Conservation (phyloP, 1,140 invertebrate genomes). For the Harlomillsia oculata region DNA sequence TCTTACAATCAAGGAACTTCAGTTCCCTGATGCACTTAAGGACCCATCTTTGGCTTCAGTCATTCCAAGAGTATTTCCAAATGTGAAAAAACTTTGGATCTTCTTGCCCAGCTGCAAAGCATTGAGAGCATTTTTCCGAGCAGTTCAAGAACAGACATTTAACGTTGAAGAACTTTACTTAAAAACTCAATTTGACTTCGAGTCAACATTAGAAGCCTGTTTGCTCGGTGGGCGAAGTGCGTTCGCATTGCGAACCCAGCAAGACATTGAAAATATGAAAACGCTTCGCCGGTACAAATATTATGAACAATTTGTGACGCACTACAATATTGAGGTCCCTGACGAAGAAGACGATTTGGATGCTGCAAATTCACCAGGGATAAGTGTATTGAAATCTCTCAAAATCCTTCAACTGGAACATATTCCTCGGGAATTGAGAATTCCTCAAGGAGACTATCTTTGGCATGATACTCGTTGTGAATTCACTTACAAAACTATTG, state of each 20-base stretch:
- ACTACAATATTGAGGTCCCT: slow-evolving; percentile 28
- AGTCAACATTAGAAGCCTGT: slow-evolving; percentile 20
- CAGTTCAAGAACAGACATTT: slow-evolving; percentile 2
- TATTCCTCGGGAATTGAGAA: slow-evolving; percentile 20
- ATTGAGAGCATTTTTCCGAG: slow-evolving; percentile 20
- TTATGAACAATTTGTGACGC: slow-evolving; percentile 21
- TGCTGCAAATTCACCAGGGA: slow-evolving; percentile 8
- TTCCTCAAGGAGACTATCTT: slow-evolving; percentile 18
- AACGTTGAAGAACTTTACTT: slow-evolving; percentile 18
- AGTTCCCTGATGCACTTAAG: slow-evolving; percentile 24
- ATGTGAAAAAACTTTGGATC: slow-evolving; percentile 15
- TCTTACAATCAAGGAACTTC: slow-evolving; percentile 10
- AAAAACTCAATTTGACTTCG: slow-evolving; percentile 31
- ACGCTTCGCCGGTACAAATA: slow-evolving; percentile 15
- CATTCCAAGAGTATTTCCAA: slow-evolving; percentile 17
- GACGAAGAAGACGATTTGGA: slow-evolving; percentile 7
- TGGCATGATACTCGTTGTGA: slow-evolving; percentile 16
- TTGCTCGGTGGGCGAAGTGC: slow-evolving; percentile 4
- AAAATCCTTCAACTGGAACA: slow-evolving; percentile 27
- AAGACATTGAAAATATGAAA: slow-evolving; percentile 4
- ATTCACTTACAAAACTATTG: slow-evolving; percentile 12
- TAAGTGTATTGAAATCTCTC: slow-evolving; percentile 16
- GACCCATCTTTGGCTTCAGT: slow-evolving; percentile 14
- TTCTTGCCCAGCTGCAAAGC: slow-evolving; percentile 17
- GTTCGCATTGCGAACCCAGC: neutral